Conservation (phyloP, 2,888 invertebrate genomes). For the Leucozona laternaria region DNA sequence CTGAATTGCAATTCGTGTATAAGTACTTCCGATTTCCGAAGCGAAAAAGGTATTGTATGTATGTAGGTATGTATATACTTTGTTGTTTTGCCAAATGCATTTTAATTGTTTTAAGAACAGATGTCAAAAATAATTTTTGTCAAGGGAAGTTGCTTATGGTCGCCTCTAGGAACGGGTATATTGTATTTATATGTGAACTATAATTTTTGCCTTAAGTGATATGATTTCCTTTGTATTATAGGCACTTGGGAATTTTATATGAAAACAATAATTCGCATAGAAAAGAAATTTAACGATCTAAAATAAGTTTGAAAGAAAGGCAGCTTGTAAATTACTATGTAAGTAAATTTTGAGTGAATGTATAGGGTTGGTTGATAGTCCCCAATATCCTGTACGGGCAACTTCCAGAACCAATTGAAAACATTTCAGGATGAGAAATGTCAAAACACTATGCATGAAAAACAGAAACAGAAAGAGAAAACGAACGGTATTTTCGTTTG, state of each 20-base stretch:
- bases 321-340: no score
- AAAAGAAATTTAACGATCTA: background rate
- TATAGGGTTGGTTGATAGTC: no score
- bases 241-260: background rate
- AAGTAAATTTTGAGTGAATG: no score
- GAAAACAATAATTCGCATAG: background rate
- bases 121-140: conserved; percentile 43
- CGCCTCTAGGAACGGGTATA: background rate
- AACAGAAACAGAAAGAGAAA: no score
- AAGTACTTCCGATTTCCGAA: conserved; percentile 44
- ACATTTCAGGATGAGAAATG: no score
- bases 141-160: background rate
- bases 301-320: background rate
- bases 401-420: no score
- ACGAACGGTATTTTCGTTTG: no score
- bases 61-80: background rate
- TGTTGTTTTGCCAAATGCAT: conserved; percentile 40
- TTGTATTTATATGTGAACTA: background rate
- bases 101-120: conserved; percentile 71
- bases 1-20: conserved; percentile 59
- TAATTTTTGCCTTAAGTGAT: background rate
- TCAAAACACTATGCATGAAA: no score
- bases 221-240: background rate
- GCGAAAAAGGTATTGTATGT: background rate
- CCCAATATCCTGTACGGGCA: no score